Evolutionary conservation across 2,797 vertebrate species (phyloP).

Genomic region (Harpagifer antarcticus): DNA sequence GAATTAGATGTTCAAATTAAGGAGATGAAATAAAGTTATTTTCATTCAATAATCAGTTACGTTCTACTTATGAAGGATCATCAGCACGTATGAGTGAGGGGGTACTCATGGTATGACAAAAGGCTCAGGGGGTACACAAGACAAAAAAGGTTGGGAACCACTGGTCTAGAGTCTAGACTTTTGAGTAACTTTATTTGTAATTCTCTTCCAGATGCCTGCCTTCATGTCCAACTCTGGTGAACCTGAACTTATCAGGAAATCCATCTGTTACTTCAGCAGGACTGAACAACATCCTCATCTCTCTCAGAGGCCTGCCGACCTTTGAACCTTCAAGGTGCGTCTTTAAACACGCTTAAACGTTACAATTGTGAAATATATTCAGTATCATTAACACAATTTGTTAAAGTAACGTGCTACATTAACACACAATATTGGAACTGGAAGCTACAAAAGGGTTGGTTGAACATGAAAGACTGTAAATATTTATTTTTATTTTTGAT

Average conservation of each 20-base stretch:
- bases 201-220: slow-evolving; percentile 83
- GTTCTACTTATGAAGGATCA: too few species aligned
- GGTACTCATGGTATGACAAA: too few species aligned
- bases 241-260: slow-evolving; percentile 90
- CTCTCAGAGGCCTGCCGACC: slow-evolving; percentile 78
- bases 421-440: background rate
- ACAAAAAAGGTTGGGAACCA: too few species aligned
- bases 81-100: too few species aligned
- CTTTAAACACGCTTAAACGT: background rate
- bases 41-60: too few species aligned
- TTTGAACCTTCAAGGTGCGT: slow-evolving; percentile 88
- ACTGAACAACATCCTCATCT: slow-evolving; percentile 80
- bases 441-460: background rate
- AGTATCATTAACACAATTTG: background rate
- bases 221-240: slow-evolving; percentile 82
- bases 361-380: background rate
- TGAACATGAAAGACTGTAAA: background rate
- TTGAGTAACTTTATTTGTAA: background rate
- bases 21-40: too few species aligned
- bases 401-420: background rate
- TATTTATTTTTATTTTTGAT: too few species aligned
- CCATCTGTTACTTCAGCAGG: slow-evolving; percentile 78
- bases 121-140: too few species aligned
- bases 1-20: too few species aligned
- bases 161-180: too few species aligned